Percentiles rank a stretch among this genome's conserved stretches.
Conservation (phyloP, 1,140 invertebrate species). For the Chrysoperla carnea region DNA sequence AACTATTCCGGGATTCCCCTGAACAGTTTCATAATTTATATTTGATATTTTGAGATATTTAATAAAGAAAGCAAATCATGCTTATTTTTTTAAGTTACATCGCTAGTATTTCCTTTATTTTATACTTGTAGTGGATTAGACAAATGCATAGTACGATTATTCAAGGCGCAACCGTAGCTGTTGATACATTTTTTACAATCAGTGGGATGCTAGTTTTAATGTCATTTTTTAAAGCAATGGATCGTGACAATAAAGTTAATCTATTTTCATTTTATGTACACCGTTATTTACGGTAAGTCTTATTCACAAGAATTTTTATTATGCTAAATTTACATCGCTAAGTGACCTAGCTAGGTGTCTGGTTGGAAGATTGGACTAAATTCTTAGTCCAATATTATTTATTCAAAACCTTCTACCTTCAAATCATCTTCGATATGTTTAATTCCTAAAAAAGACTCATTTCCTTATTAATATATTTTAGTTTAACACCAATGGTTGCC, state of each 20-base stretch:
- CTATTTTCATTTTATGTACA: not conserved
- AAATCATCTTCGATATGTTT: too few species aligned
- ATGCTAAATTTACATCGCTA: slow-evolving; percentile 14
- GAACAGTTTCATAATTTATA: too few species aligned
- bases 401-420: too few species aligned
- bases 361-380: too few species aligned
- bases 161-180: slow-evolving; percentile 2
- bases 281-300: not conserved
- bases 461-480: not conserved
- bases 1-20: too few species aligned
- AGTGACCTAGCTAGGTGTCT: slow-evolving; percentile 19
- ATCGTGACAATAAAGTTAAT: not conserved
- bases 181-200: slow-evolving; percentile 20
- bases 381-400: too few species aligned
- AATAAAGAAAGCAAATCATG: too few species aligned
- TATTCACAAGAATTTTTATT: slow-evolving; percentile 16
- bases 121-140: not conserved
- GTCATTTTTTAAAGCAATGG: slow-evolving; percentile 9
- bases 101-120: not conserved
- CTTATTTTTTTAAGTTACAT: too few species aligned
- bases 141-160: not conserved
- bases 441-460: too few species aligned
- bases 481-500: slow-evolving; percentile 14
- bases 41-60: too few species aligned
- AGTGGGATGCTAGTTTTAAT: slow-evolving; percentile 28